phyloP scores from a whole-genome alignment of 2,113 vertebrate genomes.

The Baryphthengus martii region DNA sequence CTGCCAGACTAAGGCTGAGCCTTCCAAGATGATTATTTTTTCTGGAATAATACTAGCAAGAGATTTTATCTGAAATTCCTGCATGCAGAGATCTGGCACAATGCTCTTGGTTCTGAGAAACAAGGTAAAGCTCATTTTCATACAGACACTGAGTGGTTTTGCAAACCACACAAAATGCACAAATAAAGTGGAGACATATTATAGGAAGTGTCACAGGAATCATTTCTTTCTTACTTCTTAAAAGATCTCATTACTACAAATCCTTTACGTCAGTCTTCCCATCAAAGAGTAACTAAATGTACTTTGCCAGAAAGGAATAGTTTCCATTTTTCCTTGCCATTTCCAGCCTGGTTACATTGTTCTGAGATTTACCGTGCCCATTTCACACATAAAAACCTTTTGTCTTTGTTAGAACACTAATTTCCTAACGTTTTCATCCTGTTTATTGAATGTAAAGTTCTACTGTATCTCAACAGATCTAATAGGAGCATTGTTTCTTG shows the following conservation, averaged over 20 bases:
- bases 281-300: neutral
- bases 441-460: neutral
- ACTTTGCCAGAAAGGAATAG: neutral
- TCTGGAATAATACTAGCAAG: neutral
- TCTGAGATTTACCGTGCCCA: neutral
- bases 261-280: neutral
- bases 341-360: neutral
- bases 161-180: neutral
- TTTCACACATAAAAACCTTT: neutral
- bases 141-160: neutral
- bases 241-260: neutral
- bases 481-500: neutral
- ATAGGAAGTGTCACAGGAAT: neutral
- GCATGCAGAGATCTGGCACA: neutral
- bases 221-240: neutral
- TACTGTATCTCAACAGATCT: neutral
- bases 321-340: neutral
- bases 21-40: neutral
- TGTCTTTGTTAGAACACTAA: neutral
- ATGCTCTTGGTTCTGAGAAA: neutral
- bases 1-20: neutral
- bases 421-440: neutral
- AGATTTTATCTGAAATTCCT: constrained; percentile 40
- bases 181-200: neutral
- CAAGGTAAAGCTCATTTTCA: neutral